Evolutionary conservation across 2,888 invertebrate species (phyloP).

Genomic region (Cremastinae sp.): DNA sequence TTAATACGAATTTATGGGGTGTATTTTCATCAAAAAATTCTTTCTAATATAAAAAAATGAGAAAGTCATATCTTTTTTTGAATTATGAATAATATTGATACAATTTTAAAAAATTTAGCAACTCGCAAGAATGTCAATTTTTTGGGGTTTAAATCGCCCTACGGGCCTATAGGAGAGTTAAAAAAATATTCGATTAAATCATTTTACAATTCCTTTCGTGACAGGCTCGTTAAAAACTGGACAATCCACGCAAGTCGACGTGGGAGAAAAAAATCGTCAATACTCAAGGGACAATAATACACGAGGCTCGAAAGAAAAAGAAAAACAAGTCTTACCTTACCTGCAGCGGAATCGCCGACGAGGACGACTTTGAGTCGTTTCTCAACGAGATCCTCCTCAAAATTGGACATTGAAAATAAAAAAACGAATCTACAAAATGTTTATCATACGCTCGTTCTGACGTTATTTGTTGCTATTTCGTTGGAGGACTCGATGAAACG

Average conservation of each 20-base stretch:
- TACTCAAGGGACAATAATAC: not conserved
- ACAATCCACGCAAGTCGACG: too few relatives aligned
- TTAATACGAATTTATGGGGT: too few relatives aligned
- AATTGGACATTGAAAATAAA: conserved; percentile 84
- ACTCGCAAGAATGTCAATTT: too few relatives aligned
- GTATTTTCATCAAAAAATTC: too few relatives aligned
- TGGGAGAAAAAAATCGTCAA: not conserved
- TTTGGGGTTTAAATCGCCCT: too few relatives aligned
- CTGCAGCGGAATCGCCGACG: conserved; percentile 90
- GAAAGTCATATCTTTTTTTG: too few relatives aligned
- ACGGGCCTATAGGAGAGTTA: too few relatives aligned
- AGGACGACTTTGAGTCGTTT: conserved; percentile 89
- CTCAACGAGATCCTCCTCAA: conserved; percentile 84
- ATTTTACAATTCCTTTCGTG: too few relatives aligned
- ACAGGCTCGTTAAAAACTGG: not conserved
- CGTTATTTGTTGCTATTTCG: not conserved
- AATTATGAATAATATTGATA: too few relatives aligned
- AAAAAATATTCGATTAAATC: too few relatives aligned
- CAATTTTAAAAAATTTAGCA: too few relatives aligned
- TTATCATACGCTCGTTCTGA: not conserved
- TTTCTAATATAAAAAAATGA: too few relatives aligned
- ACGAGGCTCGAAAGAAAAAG: not conserved
- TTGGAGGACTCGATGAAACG: not conserved
- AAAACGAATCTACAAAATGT: not conserved
- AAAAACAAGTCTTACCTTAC: conserved; percentile 85